Base-by-base conservation (phyloP, 92 coral and sea anemone genomes). In the Pocillopora meandrina region DNA sequence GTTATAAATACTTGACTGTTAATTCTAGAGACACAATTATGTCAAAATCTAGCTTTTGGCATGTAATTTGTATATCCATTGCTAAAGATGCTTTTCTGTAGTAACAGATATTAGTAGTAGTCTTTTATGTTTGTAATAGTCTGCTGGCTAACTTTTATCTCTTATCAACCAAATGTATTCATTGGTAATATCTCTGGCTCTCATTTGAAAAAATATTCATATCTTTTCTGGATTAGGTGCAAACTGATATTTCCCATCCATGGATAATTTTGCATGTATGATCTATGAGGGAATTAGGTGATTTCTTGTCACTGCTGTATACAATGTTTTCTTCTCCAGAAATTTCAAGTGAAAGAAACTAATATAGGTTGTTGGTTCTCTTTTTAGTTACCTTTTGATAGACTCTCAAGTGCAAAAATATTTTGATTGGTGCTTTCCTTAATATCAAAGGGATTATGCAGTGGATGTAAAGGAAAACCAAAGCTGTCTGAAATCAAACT, bases 61-160 rank as follows among this genome's bases (percentile, higher is more conserved):
- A 58, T 47, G 74, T 70, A 60, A 81, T 81, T 71, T 81, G 68
- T 59, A 60, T 81, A 81, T 81, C 34, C 70, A 36, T 36, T 70
- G 57, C 58, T 26, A 70, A 81, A 81, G 55, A 17, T 67, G 67
- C 36, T 2, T 59, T 42, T 59, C 56, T 0, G 35, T 55, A 42
- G 52, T 36, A 70, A 9, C 56, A 34, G 56, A 49, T 36, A 55
- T 15, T 68, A 70, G 74, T 70, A 31, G 33, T 68, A 70, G 74
- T 70, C 20, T 70, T 70, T 3, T 2, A 55, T 68, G 16, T 33
- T 13, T 2, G 52, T 36, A 34, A 17, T 35, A 70, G 74, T 70
- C 36, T n/a, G 36, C 55, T 70, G 56, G 26, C 11, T 26, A 7
- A 19, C 26, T 35, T 17, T 33, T 70, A 16, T 16, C 56, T 34